Evolutionary conservation across 2,113 vertebrate species (phyloP).

Genomic region (Sebastes schlegelii): DNA sequence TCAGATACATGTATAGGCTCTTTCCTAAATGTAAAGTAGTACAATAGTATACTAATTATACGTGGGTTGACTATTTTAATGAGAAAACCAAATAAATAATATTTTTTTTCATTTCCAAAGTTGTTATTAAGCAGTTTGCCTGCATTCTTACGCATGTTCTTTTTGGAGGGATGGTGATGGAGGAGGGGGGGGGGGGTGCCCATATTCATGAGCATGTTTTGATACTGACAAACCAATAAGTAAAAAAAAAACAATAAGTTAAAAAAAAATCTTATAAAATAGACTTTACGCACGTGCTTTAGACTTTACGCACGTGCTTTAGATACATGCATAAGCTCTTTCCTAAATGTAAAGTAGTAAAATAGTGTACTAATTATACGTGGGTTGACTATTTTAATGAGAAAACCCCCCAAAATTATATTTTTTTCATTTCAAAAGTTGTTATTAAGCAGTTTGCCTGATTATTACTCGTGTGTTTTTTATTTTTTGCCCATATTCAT

Average conservation of each 20-base stretch:
- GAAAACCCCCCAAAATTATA: background rate
- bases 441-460: background rate
- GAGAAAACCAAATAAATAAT: background rate
- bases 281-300: slow-evolving; percentile 35
- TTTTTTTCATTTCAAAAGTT: background rate
- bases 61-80: background rate
- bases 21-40: slow-evolving; percentile 9
- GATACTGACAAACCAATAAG: slow-evolving; percentile 32
- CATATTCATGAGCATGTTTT: background rate
- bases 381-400: background rate
- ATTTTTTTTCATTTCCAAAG: background rate
- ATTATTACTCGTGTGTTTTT: background rate
- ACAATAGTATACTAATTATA: background rate
- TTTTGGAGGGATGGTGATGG: no score
- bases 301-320: background rate
- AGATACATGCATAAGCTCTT: background rate
- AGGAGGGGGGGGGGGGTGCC: no score
- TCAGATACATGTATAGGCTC: background rate
- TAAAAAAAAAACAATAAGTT: background rate
- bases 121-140: background rate
- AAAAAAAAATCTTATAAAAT: background rate
- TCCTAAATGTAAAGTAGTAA: slow-evolving; percentile 4
- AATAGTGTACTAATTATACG: background rate
- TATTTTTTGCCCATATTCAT: background rate
- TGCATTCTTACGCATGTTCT: background rate